Evolutionary conservation across 2,888 invertebrate species (phyloP).

Genomic region (Eupithecia exiguata): DNA sequence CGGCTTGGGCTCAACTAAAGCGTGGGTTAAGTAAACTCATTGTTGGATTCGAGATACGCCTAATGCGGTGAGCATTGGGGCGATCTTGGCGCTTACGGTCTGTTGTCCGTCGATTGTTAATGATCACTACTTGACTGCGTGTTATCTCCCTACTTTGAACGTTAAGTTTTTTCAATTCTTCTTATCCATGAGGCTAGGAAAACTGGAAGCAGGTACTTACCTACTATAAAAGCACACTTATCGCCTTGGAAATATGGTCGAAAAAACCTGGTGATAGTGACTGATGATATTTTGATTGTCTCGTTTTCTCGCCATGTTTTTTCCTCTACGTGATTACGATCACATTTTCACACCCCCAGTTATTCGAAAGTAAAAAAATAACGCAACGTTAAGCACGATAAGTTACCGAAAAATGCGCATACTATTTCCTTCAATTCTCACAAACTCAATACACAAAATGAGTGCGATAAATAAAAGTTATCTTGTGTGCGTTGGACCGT

Average conservation of each 20-base stretch:
- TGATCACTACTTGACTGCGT: conserved; percentile 14
- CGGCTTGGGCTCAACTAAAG: conserved; percentile 13
- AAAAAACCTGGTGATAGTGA: not conserved
- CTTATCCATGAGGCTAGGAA: not conserved
- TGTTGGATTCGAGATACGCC: conserved; percentile 8
- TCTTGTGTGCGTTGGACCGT: conserved; percentile 42
- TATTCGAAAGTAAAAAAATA: conserved; percentile 52
- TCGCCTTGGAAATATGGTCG: too few relatives aligned
- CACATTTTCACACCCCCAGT: conserved; percentile 37
- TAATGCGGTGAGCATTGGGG: conserved; percentile 4
- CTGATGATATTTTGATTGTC: conserved; percentile 1
- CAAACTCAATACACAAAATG: conserved; percentile 65
- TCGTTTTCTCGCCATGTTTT: not conserved
- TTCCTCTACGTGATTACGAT: conserved; percentile 10
- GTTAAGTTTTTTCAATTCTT: not conserved
- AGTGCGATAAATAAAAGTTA: conserved; percentile 66
- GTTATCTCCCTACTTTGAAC: not conserved
- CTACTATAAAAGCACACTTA: not conserved
- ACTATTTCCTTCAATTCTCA: conserved; percentile 55
- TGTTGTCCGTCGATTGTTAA: conserved; percentile 13
- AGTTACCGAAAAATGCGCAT: conserved; percentile 66
- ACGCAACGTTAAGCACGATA: conserved; percentile 74
- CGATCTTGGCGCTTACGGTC: conserved; percentile 8
- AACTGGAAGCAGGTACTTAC: not conserved
- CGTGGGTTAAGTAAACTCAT: conserved; percentile 12